phyloP scores from a whole-genome alignment of 1,140 invertebrate species.

The Drosophila azteca region DNA sequence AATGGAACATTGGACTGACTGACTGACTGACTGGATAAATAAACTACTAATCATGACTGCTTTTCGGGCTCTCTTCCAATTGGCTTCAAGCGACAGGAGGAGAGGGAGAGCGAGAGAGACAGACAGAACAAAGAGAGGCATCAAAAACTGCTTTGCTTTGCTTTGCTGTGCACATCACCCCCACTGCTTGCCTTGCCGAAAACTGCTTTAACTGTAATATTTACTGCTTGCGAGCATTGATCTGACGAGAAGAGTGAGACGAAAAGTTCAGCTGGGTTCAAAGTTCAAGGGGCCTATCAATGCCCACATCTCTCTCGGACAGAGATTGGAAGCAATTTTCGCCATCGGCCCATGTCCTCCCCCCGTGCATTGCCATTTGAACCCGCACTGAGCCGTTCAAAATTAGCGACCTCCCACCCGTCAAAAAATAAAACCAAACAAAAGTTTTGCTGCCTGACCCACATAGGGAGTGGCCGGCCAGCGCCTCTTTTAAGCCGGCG shows the following conservation, averaged over 20 bases:
- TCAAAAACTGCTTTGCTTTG: slow-evolving; percentile 40
- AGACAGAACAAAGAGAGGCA: slow-evolving; percentile 35
- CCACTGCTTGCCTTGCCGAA: slow-evolving; percentile 39
- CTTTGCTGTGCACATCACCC: not conserved
- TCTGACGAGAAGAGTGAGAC: not conserved
- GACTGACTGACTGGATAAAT: slow-evolving; percentile 41
- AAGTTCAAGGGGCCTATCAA: slow-evolving; percentile 68
- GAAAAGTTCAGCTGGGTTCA: slow-evolving; percentile 51
- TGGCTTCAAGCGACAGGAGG: slow-evolving; percentile 2
- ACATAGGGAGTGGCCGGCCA: slow-evolving; percentile 25
- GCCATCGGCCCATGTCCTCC: slow-evolving; percentile 34
- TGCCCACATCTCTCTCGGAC: slow-evolving; percentile 54
- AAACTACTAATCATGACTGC: slow-evolving; percentile 51
- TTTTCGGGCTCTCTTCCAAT: slow-evolving; percentile 20
- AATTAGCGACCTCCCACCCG: slow-evolving; percentile 13
- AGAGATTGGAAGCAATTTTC: slow-evolving; percentile 20
- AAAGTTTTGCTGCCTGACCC: slow-evolving; percentile 47
- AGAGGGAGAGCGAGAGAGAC: too few species aligned
- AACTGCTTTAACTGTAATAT: slow-evolving; percentile 52
- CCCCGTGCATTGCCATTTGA: slow-evolving; percentile 71
- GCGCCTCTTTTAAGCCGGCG: too few species aligned
- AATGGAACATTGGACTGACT: slow-evolving; percentile 1
- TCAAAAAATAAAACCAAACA: slow-evolving; percentile 4
- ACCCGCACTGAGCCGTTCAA: slow-evolving; percentile 52
- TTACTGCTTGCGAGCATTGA: slow-evolving; percentile 49